Evolutionary conservation across 1,140 invertebrate genomes (phyloP).

Genomic region (Rhizoglyphus robini): DNA sequence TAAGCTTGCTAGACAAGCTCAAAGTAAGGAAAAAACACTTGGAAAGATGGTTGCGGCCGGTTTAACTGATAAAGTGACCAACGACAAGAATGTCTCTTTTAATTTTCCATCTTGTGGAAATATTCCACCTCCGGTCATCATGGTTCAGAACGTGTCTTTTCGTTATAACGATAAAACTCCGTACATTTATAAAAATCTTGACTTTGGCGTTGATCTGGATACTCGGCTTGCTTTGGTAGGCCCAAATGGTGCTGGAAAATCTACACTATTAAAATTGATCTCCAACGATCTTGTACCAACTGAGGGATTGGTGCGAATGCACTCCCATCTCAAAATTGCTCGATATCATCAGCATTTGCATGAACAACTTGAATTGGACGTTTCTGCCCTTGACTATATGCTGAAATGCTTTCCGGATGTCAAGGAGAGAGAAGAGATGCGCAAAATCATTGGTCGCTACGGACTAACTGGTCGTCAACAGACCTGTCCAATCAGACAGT

Average conservation of each 20-base stretch:
- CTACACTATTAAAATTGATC: conserved; percentile 86
- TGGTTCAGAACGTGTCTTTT: conserved; percentile 96
- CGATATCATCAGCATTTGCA: conserved; percentile 98
- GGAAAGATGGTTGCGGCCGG: conserved; percentile 98
- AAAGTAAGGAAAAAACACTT: conserved; percentile 97
- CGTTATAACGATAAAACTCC: conserved; percentile 71
- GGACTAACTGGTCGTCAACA: conserved; percentile 92
- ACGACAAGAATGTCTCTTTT: conserved; percentile 80
- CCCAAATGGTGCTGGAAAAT: conserved; percentile 98
- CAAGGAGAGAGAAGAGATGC: conserved; percentile 96
- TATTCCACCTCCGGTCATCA: conserved; percentile 95
- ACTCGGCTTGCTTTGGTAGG: conserved; percentile 90
- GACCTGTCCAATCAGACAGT: conserved; percentile 88
- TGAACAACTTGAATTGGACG: conserved; percentile 83
- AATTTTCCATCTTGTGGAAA: conserved; percentile 93
- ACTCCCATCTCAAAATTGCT: conserved; percentile 91
- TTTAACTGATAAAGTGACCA: conserved; percentile 79
- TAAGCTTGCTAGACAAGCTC: conserved; percentile 92
- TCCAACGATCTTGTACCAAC: conserved; percentile 85
- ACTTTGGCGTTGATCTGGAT: conserved; percentile 98
- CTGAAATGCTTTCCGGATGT: conserved; percentile 90
- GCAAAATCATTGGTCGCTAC: conserved; percentile 95
- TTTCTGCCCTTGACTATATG: conserved; percentile 96
- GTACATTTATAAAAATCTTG: conserved; percentile 90
- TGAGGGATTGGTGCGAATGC: conserved; percentile 92